Conservation (phyloP, 2,888 invertebrate species). For the Hypomecis atomaria region DNA sequence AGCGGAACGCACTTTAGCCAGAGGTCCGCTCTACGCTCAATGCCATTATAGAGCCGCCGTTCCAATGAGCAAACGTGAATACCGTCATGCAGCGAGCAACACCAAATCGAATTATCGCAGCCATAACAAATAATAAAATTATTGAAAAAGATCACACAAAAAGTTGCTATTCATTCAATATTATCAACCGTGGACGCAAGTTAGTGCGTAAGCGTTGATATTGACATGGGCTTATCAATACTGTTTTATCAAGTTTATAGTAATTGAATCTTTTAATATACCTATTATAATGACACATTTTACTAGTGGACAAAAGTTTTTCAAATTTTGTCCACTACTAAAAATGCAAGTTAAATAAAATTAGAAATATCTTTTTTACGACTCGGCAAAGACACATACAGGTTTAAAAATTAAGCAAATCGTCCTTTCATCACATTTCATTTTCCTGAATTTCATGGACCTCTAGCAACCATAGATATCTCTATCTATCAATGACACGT, state of each 20-base stretch:
- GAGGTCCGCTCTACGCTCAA: slow-evolving; percentile 51
- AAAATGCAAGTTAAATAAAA: no score
- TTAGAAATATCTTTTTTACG: no score
- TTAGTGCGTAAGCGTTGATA: background rate
- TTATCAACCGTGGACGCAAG: background rate
- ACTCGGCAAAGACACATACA: no score
- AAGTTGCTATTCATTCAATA: slow-evolving; percentile 1
- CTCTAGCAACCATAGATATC: background rate
- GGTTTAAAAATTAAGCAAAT: no score
- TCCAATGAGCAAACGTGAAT: slow-evolving; percentile 20
- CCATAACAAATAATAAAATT: slow-evolving; percentile 5
- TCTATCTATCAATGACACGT: background rate
- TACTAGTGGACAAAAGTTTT: background rate
- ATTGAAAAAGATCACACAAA: background rate
- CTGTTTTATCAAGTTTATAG: no score
- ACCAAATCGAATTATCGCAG: slow-evolving; percentile 23
- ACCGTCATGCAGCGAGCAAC: slow-evolving; percentile 4
- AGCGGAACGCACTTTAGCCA: slow-evolving; percentile 56
- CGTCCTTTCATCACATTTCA: no score
- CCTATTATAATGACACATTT: background rate
- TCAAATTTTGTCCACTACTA: no score
- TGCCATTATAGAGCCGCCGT: slow-evolving; percentile 48
- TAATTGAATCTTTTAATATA: background rate
- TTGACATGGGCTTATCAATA: background rate
- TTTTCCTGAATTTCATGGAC: no score